Evolutionary conservation across 2,797 vertebrate genomes (phyloP), one percentile per base, ranked within the genome.

Genomic region (Cossypha caffra): DNA sequence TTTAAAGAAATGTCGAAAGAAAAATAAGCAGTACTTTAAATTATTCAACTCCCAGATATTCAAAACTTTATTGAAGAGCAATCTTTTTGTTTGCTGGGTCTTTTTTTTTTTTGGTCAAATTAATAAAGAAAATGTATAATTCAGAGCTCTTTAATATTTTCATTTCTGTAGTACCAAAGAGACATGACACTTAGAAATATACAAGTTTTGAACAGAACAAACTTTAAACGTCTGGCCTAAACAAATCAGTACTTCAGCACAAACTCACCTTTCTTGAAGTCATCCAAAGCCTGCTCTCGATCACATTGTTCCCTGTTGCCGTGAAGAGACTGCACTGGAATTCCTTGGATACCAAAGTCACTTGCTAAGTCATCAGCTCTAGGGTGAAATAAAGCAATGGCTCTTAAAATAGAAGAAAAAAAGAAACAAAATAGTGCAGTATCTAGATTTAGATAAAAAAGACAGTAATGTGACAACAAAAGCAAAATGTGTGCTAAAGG

Each of bases 281-380:
- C 99, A 84, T 98, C 98, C 88, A 99, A 98, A 29, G 99, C 99
- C 88, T 98, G 99, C 91, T 99, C 99, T 38, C 99, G 97, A 96
- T 99, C 99, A 67, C 97, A 98, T 92, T 99, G 99, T 42, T 99
- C 99, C 77, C 98, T 98, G 94, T 98, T 98, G 29, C 99, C 99
- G 67, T 99, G 99, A 90, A 99, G 98, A 73, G 99, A 98, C 86
- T 99, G 99, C 33, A 99, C 99, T 40, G 98, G 96, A 93, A 99
- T 90, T 73, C 98, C 99, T 40, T 96, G 98, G 54, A 99, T 98
- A 95, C 98, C 97, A 86, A 99, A 97, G 95, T 99, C 99, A 58
- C 99, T 99, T 62, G 99, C 98, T 61, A 99, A 97, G 90, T 99
- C 99, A 95, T 99, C 99, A 67, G 97, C 99, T 54, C 99, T 99